phyloP scores from a whole-genome alignment of 2,113 vertebrate species.

The Forbesichthys agassizii region DNA sequence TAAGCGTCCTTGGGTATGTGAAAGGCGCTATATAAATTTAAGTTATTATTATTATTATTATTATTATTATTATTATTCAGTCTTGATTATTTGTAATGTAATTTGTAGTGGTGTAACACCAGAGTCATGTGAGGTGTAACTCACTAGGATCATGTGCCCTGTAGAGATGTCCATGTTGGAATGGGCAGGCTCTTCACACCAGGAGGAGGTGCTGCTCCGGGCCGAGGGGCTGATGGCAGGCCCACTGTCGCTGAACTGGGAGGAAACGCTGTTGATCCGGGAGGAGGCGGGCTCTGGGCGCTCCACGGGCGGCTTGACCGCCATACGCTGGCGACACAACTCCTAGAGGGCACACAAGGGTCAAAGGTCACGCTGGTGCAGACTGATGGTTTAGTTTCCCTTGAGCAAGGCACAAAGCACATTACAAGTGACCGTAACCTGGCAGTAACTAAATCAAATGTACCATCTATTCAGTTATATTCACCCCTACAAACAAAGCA shows the following conservation, averaged over 20 bases:
- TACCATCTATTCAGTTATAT: no score
- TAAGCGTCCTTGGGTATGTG: no score
- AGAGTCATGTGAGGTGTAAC: neutral
- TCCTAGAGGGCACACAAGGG: constrained; percentile 74
- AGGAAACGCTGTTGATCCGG: constrained; percentile 90
- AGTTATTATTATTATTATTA: no score
- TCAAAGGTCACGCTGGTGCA: neutral
- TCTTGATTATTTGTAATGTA: constrained; percentile 78
- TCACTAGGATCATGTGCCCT: constrained; percentile 97
- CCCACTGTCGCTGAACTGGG: constrained; percentile 92
- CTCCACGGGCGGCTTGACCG: constrained; percentile 79
- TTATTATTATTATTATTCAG: no score
- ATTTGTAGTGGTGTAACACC: constrained; percentile 86
- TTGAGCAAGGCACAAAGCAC: neutral
- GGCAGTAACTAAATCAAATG: no score
- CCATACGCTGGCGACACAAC: constrained; percentile 95
- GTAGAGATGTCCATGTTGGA: constrained; percentile 99
- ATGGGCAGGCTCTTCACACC: constrained; percentile 92
- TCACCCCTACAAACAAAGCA: no score
- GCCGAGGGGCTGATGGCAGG: constrained; percentile 86
- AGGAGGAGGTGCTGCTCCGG: constrained; percentile 91
- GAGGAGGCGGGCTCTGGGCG: constrained; percentile 81
- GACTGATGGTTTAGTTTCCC: neutral
- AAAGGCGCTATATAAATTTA: no score
- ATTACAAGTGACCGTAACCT: no score